Conservation (phyloP, 2,888 invertebrate genomes). For the Salpingus planirostris region DNA sequence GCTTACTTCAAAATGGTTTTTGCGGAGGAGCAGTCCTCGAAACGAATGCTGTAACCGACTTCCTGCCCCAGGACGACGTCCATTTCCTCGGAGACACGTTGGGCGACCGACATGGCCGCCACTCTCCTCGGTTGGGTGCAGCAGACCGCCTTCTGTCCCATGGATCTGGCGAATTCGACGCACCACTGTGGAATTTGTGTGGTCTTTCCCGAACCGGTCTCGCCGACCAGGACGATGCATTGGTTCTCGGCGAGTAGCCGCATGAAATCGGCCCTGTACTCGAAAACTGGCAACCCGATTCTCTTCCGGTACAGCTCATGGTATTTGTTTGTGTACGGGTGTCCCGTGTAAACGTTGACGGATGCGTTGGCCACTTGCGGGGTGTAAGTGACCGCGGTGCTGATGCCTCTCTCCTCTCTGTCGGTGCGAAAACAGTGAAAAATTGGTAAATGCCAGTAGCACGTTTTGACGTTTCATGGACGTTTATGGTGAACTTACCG, state of each 20-base stretch:
- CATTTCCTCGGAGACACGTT: slow-evolving; percentile 99
- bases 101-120: slow-evolving; percentile 99
- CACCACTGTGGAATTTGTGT: slow-evolving; percentile 99
- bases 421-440: background rate
- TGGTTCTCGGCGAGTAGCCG: slow-evolving; percentile 87
- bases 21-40: slow-evolving; percentile 95
- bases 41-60: slow-evolving; percentile 95
- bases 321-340: slow-evolving; percentile 82
- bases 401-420: slow-evolving; percentile 52
- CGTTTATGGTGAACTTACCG: slow-evolving; percentile 50
- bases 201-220: slow-evolving; percentile 99
- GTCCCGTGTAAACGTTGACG: slow-evolving; percentile 70
- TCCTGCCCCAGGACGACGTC: slow-evolving; percentile 88
- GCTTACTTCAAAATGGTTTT: slow-evolving; percentile 83
- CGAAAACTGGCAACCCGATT: slow-evolving; percentile 91
- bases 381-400: slow-evolving; percentile 29
- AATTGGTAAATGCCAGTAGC: too few species aligned
- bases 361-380: slow-evolving; percentile 41
- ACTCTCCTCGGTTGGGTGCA: slow-evolving; percentile 97
- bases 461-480: too few species aligned
- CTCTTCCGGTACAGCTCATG: slow-evolving; percentile 84
- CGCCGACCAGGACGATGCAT: slow-evolving; percentile 93
- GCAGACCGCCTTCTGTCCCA: slow-evolving; percentile 73
- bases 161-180: slow-evolving; percentile 60
- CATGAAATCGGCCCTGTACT: slow-evolving; percentile 95